Base-by-base conservation (phyloP, 23 tunicate genomes). In the Pegea sp. region DNA sequence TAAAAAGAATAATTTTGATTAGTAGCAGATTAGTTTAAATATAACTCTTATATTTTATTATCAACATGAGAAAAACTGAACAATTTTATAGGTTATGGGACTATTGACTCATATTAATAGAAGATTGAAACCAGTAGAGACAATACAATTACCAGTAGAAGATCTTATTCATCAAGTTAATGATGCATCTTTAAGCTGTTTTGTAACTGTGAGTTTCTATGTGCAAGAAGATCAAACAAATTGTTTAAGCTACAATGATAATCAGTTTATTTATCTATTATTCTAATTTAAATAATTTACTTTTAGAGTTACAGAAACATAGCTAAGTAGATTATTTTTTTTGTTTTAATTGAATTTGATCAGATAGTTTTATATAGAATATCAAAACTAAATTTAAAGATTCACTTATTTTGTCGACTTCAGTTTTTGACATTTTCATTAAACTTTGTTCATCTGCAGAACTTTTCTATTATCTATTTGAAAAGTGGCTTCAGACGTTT, bases 401-500 rank as follows among this genome's bases (percentile, higher is more conserved):
- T n/a, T n/a, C n/a, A 16, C 46, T 38, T 16, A 38, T 38, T 38
- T 38, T 38, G 16, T 38, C 16, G 16, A 8, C 11, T 38, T 38
- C 16, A 38, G 11, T 11, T 38, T 11, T 38, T 38, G 16, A 38
- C 16, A 38, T 38, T 38, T 38, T 8, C 16, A 38, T 38, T 38
- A 8, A 38, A 8, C 16, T 8, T 38, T 38, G 46, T 38, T 38
- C 16, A 1, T 29, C 54, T 72, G 8, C 62, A 81, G 93, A 81
- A 81, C 31, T 81, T 81, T 54, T 25, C 80, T 11, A 66, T 66
- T 18, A 66, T 76, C 27, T 81, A 71, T 42, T 61, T 81, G 44
- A 72, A 81, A 31, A 62, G 59, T 46, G 93, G 93, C 20, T 71
- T 57, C 52, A 75, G 65, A 30, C 65, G 93, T 33, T 44, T 81